Percentiles rank a stretch among this genome's conserved stretches.
These are phyloP conservation scores for Rhinoptilus africanus DNA, from an alignment of 2,113 vertebrate species.

Conservation along the genomic window DNA sequence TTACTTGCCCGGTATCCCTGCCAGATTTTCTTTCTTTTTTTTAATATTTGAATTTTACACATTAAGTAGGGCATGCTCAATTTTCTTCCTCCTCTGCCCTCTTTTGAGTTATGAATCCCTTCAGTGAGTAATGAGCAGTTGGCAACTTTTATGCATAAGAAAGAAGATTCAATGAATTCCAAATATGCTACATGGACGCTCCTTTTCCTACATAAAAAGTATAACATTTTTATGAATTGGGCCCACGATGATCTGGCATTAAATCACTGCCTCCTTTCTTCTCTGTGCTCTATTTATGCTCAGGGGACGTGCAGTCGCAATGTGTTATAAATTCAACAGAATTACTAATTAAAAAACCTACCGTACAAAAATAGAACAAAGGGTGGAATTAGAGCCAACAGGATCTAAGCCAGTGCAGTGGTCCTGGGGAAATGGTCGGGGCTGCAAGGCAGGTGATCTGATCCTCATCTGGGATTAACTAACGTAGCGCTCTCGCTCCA, in stretches of 20 bases:
- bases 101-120: constrained; percentile 62
- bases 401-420: constrained; percentile 46
- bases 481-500: background rate
- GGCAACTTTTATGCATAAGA: constrained; percentile 64
- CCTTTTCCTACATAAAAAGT: constrained; percentile 32
- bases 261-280: constrained; percentile 51
- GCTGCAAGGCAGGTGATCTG: constrained; percentile 54
- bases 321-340: constrained; percentile 56
- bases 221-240: constrained; percentile 46
- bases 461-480: constrained; percentile 63
- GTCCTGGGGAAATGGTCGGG: constrained; percentile 13
- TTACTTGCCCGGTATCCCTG: constrained; percentile 36
- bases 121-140: constrained; percentile 62
- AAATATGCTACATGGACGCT: constrained; percentile 32
- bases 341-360: constrained; percentile 64
- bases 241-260: constrained; percentile 3
- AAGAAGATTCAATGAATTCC: constrained; percentile 59
- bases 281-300: constrained; percentile 30
- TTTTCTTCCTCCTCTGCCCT: constrained; percentile 42
- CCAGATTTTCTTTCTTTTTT: constrained; percentile 34
- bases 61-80: constrained; percentile 55
- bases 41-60: constrained; percentile 58
- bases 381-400: constrained; percentile 51
- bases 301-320: background rate
- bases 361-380: constrained; percentile 54